phyloP scores from a whole-genome alignment of 2,113 vertebrate genomes.

The Glareola pratincola region DNA sequence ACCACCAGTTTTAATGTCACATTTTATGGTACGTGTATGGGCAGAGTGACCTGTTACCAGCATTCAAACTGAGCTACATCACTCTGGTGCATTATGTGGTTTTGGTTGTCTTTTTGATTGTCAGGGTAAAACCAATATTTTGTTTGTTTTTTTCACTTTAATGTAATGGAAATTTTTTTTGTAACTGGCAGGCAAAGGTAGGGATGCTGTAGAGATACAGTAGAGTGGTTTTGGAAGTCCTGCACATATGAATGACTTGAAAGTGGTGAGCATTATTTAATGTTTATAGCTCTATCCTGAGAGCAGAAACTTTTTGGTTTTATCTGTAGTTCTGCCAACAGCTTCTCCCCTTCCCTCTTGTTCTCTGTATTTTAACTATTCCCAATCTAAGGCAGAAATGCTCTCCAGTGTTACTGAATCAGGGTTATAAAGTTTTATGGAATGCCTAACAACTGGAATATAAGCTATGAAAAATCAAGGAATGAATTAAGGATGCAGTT shows the following conservation, averaged over 20 bases:
- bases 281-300: not conserved
- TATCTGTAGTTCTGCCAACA: not conserved
- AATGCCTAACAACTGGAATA: not conserved
- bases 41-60: not conserved
- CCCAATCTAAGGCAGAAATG: not conserved
- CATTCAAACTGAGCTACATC: not conserved
- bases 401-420: not conserved
- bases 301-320: not conserved
- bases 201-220: not conserved
- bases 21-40: not conserved
- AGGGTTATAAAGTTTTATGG: not conserved
- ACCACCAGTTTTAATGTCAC: not conserved
- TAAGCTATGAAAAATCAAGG: not conserved
- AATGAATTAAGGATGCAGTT: not conserved
- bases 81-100: not conserved
- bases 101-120: not conserved
- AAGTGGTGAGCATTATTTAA: not conserved
- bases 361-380: not conserved
- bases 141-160: accelerated
- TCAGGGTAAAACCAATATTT: not conserved
- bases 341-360: not conserved
- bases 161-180: not conserved
- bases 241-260: not conserved
- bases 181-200: not conserved
- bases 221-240: not conserved